Base-by-base conservation (phyloP, 2,113 vertebrate species). In the Sturnira hondurensis region DNA sequence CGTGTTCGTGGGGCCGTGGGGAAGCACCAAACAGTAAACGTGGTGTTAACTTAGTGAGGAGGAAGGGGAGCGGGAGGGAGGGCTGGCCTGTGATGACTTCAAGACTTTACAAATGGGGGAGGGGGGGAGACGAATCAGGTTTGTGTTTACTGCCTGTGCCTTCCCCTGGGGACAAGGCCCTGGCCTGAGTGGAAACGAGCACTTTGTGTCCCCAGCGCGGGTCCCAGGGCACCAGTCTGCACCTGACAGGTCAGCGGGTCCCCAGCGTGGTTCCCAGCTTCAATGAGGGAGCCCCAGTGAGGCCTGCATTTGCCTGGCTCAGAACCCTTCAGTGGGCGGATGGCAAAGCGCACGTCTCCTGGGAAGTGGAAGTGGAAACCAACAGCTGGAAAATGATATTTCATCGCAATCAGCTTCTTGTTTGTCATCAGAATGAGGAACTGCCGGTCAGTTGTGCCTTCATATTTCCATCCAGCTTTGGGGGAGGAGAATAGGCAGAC, bases 371-470 rank as follows among this genome's bases (percentile, higher is more conserved):
- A 47, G 36, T 3, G 17, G 67, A 91, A 70, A 26, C 43, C 4
- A 68, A 65, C 63, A 93, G 92, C 92, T 96, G 84, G 2, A 5
- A 93, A 95, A 80, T 73, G 86, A 43, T 36, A 68, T 26, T 86
- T 85, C 56, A 1, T 10, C 71, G 74, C 52, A 78, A 14, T 70
- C 22, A 52, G 36, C 56, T 74, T 82, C 83, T 95, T 93, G 71
- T 89, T 96, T 93, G 92, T 91, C 83, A 73, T 94, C 92, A 90
- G 91, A 84, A 63, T 94, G 93, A 95, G 80, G 89, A 90, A 95
- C 26, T 8, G 28, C 4, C 2, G 80, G 86, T 19, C 17, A 73
- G n/a, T 5, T 36, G 45, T 61, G 85, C 87, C 70, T 86, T 97
- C 78, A 1, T 16, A 36, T 87, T 95, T 95, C 92, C 84, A 73